These are phyloP conservation scores for Galerucella nymphaeae DNA, from an alignment of 2,888 invertebrate genomes.

Conservation along the genomic window DNA sequence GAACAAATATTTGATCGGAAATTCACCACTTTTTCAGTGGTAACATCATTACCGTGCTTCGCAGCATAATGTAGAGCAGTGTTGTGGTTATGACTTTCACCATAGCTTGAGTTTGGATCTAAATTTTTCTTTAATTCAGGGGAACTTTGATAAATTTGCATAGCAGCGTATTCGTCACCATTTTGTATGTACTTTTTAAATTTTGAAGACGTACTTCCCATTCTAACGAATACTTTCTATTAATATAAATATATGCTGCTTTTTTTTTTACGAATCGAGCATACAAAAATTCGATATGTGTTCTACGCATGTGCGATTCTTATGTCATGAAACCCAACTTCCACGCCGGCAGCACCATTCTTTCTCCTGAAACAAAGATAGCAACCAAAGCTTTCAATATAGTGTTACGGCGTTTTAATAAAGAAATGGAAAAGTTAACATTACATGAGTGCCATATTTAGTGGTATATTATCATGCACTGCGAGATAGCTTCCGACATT, in stretches of 20 bases:
- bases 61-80: constrained; percentile 76
- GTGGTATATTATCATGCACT: too few relatives aligned
- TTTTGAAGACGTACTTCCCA: constrained; percentile 77
- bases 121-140: constrained; percentile 73
- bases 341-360: constrained; percentile 45
- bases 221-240: constrained; percentile 53
- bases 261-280: constrained; percentile 38
- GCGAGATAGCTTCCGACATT: too few relatives aligned
- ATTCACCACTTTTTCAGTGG: too few relatives aligned
- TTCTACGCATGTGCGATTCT: constrained; percentile 49
- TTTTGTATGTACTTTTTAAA: constrained; percentile 76
- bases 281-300: constrained; percentile 55
- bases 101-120: constrained; percentile 75
- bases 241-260: constrained; percentile 37
- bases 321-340: constrained; percentile 62
- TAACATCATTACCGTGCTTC: constrained; percentile 72
- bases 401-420: too few relatives aligned
- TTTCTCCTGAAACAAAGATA: constrained; percentile 51
- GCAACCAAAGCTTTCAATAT: too few relatives aligned
- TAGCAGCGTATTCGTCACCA: constrained; percentile 77
- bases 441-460: too few relatives aligned
- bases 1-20: too few relatives aligned
- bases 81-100: constrained; percentile 74
- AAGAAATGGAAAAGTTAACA: too few relatives aligned
- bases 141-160: constrained; percentile 73